Base-by-base conservation (phyloP, 37 sponge, comb jelly and placozoan genomes). In the Theonella swinhoei region DNA sequence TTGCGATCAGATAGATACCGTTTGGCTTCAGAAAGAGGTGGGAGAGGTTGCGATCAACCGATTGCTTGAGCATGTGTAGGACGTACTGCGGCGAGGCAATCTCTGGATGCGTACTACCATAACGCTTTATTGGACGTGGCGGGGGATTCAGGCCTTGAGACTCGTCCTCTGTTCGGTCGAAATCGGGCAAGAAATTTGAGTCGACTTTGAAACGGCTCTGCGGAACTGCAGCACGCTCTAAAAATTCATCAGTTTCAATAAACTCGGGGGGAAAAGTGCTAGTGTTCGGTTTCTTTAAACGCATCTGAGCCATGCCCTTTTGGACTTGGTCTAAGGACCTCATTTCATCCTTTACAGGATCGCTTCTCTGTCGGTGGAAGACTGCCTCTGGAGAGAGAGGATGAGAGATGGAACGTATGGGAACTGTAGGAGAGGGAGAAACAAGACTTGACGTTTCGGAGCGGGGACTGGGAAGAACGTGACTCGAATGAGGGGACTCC, bases 1-100 rank as follows among this genome's bases (percentile, higher is more conserved):
- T 35, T 0, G 62, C 74, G 19, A 89, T 37, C 70, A 89, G 76
- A 42, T 83, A 89, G 58, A 89, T 64, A 8, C 89, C 89, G 36
- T 72, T 79, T 39, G 72, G 8, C 38, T 70, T 64, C 1, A 89
- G 71, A 61, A 72, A 89, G 64, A 89, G 47, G 64, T 89, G 89
- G 38, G 72, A 42, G 23, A 83, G 68, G 30, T 64, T 58, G 3
- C 89, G 60, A 35, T 83, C 77, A 0, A 73, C 71, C 28, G 64
- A 42, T 59, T 42, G 63, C 1, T 24, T 43, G 64, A 78, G 75
- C 61, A 81, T 65, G 60, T 75, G 74, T 26, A 81, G 68, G 39
- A 87, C 47, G 67, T 70, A 87, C 62, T 73, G 80, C 3, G 26
- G 42, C 26, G 70, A 29, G 14, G 62, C 62, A 8, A 68, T 29